Evolutionary conservation across 2,797 vertebrate species (phyloP), one percentile per base, ranked within the genome.

Genomic region (Sebastes vulpes): DNA sequence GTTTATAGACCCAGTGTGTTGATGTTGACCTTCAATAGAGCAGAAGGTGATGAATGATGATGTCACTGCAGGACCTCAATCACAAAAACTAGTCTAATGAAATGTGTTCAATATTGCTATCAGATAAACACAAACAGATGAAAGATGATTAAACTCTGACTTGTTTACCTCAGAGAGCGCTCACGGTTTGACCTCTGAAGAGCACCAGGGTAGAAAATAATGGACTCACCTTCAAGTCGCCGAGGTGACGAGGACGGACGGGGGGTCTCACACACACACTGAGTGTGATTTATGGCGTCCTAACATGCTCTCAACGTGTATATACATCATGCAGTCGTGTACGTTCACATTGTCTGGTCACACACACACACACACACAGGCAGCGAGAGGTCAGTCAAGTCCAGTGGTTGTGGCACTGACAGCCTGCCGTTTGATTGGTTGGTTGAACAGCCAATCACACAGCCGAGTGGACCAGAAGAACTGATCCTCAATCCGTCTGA

Each of bases 401-500:
- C n/a, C 25, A 9, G 25, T 9, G 3, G 9, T 3, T 5, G 14
- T 21, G 29, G 9, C 75, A 1, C 57, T 6, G 57, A 56, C 77
- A 35, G 74, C 3, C 71, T 72, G 60, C 1, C 0, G 16, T 65
- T 21, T 70, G 75, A 79, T 84, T 84, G 79, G 79, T 56, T 48
- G 56, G 67, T 48, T 73, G 65, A 73, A 32, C 23, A 54, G 72
- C 78, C 85, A 81, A 87, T 84, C 85, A 76, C 56, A 64, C 71
- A 35, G 64, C 50, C 4, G 50, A 70, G 59, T 65, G 75, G 67
- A 65, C 66, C 9, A 60, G 67, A 75, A 81, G 20, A 73, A 50
- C 68, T 61, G 73, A 77, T 81, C 71, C 57, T 70, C 61, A 57
- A 21, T 81, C 69, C 56, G 63, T 81, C n/a, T 67, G 80, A 83